These are phyloP conservation scores for Hyla sarda DNA, from an alignment of 2,113 vertebrate species.

Conservation along the genomic window DNA sequence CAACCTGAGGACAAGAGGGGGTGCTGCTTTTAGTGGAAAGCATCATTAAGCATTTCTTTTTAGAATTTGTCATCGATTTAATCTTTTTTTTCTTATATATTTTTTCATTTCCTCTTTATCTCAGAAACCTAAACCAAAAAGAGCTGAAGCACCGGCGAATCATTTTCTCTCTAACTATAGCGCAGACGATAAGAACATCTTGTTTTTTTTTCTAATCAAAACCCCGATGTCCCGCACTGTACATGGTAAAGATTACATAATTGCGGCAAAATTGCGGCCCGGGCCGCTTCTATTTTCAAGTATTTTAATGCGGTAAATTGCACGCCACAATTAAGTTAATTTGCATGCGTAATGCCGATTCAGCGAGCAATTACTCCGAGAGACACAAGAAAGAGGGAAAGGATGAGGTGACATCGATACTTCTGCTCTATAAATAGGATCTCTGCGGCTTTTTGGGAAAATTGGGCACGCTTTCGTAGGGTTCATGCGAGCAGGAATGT, in stretches of 20 bases:
- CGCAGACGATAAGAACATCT: neutral
- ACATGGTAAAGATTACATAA: slow-evolving; percentile 76
- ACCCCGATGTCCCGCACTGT: slow-evolving; percentile 22
- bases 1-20: too few relatives aligned
- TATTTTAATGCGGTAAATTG: slow-evolving; percentile 77
- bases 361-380: slow-evolving; percentile 70
- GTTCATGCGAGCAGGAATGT: too few relatives aligned
- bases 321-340: slow-evolving; percentile 81
- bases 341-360: slow-evolving; percentile 81
- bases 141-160: neutral
- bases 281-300: slow-evolving; percentile 77
- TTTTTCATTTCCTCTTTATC: neutral
- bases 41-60: too few relatives aligned
- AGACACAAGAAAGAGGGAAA: slow-evolving; percentile 70
- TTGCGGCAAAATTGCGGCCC: slow-evolving; percentile 75
- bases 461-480: too few relatives aligned
- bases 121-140: neutral
- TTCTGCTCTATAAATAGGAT: neutral
- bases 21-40: too few relatives aligned
- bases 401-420: slow-evolving; percentile 45
- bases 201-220: neutral
- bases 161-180: neutral
- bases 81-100: neutral
- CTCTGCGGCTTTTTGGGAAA: neutral
- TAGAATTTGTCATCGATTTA: neutral